Conservation (phyloP, 1,140 invertebrate species). For the Trachymyrmex cornetzi region DNA sequence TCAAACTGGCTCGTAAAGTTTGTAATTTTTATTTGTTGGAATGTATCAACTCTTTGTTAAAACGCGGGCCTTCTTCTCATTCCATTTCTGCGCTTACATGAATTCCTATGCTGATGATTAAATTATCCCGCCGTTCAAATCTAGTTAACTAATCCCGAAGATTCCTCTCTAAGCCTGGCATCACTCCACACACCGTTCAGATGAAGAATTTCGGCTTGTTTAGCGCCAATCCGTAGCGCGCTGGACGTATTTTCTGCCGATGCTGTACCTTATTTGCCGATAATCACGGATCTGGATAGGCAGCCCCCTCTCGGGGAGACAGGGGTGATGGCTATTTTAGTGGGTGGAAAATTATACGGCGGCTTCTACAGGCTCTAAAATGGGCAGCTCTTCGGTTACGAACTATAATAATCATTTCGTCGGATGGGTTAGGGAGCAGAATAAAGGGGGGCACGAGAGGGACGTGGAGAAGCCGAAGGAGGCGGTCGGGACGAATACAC, state of each 20-base stretch:
- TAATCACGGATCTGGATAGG: constrained; percentile 84
- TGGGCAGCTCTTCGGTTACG: constrained; percentile 86
- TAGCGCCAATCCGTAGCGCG: not conserved
- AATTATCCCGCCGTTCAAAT: constrained; percentile 30
- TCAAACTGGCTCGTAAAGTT: no score
- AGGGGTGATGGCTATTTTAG: constrained; percentile 86
- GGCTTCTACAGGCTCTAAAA: constrained; percentile 86
- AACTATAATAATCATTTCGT: constrained; percentile 87
- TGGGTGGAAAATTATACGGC: constrained; percentile 87
- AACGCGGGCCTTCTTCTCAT: constrained; percentile 6
- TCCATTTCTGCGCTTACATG: not conserved
- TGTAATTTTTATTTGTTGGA: not conserved
- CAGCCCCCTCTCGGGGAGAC: constrained; percentile 75
- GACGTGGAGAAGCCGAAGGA: constrained; percentile 39
- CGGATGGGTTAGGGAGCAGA: constrained; percentile 76
- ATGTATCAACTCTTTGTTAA: not conserved
- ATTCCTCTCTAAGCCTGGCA: not conserved
- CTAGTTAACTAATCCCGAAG: not conserved
- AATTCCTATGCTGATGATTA: constrained; percentile 18
- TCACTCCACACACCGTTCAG: constrained; percentile 7
- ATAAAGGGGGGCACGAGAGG: constrained; percentile 35
- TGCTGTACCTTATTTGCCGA: constrained; percentile 87
- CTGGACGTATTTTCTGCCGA: constrained; percentile 77
- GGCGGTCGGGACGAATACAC: constrained; percentile 56
- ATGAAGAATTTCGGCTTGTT: constrained; percentile 19